Conservation (phyloP, 2,797 vertebrate species). For the Falco biarmicus region DNA sequence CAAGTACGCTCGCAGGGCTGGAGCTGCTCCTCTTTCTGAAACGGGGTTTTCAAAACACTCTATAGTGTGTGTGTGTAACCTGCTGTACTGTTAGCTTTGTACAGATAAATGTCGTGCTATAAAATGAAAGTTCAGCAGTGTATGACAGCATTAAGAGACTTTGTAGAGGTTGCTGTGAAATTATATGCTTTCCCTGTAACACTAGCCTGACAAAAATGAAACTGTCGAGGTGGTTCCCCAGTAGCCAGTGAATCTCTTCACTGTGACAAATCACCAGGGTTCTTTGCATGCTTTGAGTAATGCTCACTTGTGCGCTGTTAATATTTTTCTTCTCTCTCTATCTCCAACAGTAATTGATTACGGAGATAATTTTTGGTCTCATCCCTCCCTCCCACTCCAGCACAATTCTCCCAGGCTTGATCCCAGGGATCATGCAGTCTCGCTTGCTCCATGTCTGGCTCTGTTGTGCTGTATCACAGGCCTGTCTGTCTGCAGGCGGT, state of each 20-base stretch:
- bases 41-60: background rate
- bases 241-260: background rate
- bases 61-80: fast-evolving
- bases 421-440: background rate
- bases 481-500: background rate
- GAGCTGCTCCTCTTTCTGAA: background rate
- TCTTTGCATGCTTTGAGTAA: background rate
- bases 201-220: background rate
- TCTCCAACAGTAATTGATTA: background rate
- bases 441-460: fast-evolving
- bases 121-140: background rate
- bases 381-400: fast-evolving
- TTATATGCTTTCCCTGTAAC: background rate
- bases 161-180: background rate
- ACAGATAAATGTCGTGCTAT: background rate
- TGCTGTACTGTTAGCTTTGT: background rate
- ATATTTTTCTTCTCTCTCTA: background rate
- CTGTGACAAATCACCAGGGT: background rate
- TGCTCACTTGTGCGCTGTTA: background rate
- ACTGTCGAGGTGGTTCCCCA: background rate
- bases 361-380: background rate
- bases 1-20: fast-evolving
- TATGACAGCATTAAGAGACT: background rate
- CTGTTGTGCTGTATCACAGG: background rate
- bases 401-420: background rate